Evolutionary conservation across 1,140 invertebrate species (phyloP).

Genomic region (Brachionus koreanus): DNA sequence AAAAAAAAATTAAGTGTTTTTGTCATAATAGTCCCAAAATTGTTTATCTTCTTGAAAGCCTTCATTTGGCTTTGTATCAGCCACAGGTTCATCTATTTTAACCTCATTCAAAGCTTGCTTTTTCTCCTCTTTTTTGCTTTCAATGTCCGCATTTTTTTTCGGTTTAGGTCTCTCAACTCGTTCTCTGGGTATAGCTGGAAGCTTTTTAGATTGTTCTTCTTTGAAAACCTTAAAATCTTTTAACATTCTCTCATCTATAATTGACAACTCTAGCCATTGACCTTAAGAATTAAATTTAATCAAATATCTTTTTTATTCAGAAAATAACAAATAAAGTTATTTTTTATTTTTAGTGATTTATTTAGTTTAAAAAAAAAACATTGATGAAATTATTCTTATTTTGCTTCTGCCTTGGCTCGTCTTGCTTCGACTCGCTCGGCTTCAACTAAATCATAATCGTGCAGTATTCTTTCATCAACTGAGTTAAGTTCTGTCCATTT

Average conservation of each 20-base stretch:
- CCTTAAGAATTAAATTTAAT: background rate
- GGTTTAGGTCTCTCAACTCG: background rate
- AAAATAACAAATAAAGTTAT: background rate
- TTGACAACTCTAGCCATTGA: constrained; percentile 10
- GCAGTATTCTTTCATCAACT: constrained; percentile 35
- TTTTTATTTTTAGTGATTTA: background rate
- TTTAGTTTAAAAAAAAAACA: background rate
- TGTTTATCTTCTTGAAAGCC: background rate
- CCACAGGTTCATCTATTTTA: background rate
- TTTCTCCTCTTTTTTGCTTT: background rate
- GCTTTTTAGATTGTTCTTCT: background rate
- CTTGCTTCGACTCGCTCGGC: background rate
- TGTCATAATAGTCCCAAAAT: constrained; percentile 33
- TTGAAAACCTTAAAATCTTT: constrained; percentile 12
- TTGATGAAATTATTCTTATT: background rate
- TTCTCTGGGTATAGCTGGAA: background rate
- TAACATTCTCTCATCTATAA: background rate
- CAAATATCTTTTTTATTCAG: background rate
- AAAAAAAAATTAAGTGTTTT: background rate
- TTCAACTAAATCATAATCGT: background rate
- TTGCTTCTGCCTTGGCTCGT: background rate
- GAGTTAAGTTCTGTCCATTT: constrained; percentile 31
- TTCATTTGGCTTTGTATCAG: background rate
- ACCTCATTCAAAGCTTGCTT: background rate
- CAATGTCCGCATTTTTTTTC: background rate